Base-by-base conservation (phyloP, 2,888 invertebrate genomes). In the Coelopa pilipes region DNA sequence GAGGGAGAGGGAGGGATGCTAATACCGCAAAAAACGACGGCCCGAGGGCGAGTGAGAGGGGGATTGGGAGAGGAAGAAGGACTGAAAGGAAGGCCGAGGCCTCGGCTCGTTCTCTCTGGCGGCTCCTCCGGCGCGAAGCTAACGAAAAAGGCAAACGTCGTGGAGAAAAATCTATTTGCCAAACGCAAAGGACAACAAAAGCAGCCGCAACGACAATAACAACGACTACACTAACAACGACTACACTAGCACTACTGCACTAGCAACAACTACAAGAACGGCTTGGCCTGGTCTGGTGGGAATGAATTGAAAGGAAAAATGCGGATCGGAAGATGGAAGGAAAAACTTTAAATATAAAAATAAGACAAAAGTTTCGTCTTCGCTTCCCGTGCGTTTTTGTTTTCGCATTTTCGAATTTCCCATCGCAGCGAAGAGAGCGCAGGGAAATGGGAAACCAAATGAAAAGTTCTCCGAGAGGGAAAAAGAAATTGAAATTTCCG, bases 401-500 rank as follows among this genome's bases (percentile, higher is more conserved):
- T 49, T 49, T 49, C 15, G 7, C 49, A 47, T 17, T 17, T 21
- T 50, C 13, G n/a, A 21, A 62, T 15, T 34, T 34, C 34, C 34
- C 34, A 34, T 34, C 34, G 34, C 2, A 34, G 7, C 4, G 34
- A 34, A 34, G 34, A 34, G n/a, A n/a, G n/a, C n/a, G 7, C 34
- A 34, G 7, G 34, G 34, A 34, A 34, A 34, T 34, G 34, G 7
- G 7, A 34, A 34, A 34, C 34, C 34, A 34, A 34, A 7, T 34
- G 34, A 62, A 62, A 62, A 10, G 21, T 66, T 66, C 50, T 34
- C 13, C 9, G 19, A 55, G 53, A 71, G 24, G 63, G 45, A 17
- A n/a, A 57, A 71, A 65, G 63, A 49, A 70, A 60, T 70, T 60
- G 19, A 60, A 70, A 10, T 62, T 19, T 63, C 10, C 21, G 55